These are phyloP conservation scores for Lytechinus variegatus DNA, from an alignment of 35 echinoderm and acorn worm genomes.

Conservation along the genomic window DNA sequence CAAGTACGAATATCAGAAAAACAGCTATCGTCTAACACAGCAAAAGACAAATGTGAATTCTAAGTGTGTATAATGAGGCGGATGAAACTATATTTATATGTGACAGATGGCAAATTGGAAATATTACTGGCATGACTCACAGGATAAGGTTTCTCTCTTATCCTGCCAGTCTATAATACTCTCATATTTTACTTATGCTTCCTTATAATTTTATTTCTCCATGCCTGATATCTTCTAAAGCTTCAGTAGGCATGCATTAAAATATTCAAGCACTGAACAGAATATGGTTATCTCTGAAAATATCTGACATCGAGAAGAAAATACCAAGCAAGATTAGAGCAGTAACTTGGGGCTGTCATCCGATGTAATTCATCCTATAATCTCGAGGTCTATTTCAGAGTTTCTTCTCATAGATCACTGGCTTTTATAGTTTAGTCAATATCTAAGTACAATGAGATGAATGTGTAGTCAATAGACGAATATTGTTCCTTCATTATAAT, in stretches of 20 bases:
- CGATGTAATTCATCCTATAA: slow-evolving; percentile 14
- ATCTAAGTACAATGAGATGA: not conserved
- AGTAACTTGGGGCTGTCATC: not conserved
- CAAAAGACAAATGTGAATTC: slow-evolving; percentile 25
- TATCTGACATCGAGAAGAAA: not conserved
- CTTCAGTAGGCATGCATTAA: not conserved
- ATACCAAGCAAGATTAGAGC: slow-evolving; percentile 1
- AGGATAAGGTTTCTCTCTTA: not conserved
- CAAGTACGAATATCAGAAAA: not conserved
- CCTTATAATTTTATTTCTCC: not conserved
- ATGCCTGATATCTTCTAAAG: not conserved
- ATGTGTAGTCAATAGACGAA: no score
- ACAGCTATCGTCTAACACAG: not conserved
- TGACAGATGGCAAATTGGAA: slow-evolving; percentile 44
- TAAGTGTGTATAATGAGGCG: slow-evolving; percentile 16
- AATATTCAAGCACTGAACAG: not conserved
- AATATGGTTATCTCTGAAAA: not conserved
- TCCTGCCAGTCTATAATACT: not conserved
- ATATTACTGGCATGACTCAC: slow-evolving; percentile 26
- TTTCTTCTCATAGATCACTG: not conserved
- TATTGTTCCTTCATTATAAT: no score
- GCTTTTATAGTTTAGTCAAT: not conserved
- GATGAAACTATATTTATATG: slow-evolving; percentile 44
- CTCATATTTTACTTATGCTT: not conserved
- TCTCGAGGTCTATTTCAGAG: not conserved